Conservation (phyloP, 2,797 vertebrate genomes). For the Hippoglossus hippoglossus region DNA sequence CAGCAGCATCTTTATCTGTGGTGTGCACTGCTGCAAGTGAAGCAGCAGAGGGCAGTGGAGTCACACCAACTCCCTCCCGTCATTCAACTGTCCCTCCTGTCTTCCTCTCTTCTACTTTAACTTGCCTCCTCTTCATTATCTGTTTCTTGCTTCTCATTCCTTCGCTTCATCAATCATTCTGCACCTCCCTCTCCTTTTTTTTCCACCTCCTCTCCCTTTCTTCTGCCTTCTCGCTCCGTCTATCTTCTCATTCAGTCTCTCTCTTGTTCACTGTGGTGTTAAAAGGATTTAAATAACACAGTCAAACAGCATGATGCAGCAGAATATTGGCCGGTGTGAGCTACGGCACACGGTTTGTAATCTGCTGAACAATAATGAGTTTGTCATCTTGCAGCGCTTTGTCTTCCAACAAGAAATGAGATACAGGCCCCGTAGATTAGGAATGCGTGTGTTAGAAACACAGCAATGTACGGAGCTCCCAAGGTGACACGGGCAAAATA, state of each 20-base stretch:
- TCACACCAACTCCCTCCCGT: constrained; percentile 1
- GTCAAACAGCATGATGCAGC: constrained; percentile 60
- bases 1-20: constrained; percentile 1
- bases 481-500: too few species aligned
- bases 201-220: not conserved
- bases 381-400: constrained; percentile 21
- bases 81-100: not conserved
- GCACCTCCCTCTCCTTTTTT: not conserved
- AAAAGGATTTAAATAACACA: constrained; percentile 51
- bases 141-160: constrained; percentile 2
- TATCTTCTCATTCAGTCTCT: not conserved
- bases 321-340: constrained; percentile 30
- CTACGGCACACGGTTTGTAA: constrained; percentile 2
- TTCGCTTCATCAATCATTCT: constrained; percentile 5
- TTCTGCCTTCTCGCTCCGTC: not conserved
- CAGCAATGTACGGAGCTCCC: not conserved
- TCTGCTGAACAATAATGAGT: constrained; percentile 34
- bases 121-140: constrained; percentile 5
- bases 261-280: constrained; percentile 35
- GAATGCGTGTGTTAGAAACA: constrained; percentile 15
- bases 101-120: not conserved
- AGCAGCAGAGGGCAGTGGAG: constrained; percentile 67
- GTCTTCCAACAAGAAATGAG: constrained; percentile 23
- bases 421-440: constrained; percentile 18
- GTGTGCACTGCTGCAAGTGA: constrained; percentile 22